Evolutionary conservation across 2,113 vertebrate genomes (phyloP).

Genomic region (Thinocorus orbignyianus): DNA sequence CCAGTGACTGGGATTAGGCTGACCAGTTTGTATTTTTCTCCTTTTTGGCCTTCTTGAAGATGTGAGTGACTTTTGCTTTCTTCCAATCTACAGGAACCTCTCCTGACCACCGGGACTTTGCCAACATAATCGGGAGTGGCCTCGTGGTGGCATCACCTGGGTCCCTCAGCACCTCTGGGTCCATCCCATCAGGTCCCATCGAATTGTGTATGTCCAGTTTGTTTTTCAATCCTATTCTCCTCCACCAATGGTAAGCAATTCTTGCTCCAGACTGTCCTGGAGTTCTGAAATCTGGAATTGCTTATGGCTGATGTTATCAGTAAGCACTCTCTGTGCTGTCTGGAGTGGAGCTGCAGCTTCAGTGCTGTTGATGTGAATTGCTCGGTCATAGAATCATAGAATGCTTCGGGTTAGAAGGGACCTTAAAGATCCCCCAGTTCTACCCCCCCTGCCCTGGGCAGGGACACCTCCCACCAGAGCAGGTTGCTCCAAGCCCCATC

Average conservation of each 20-base stretch:
- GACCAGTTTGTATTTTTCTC: background rate
- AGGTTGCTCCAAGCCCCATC: too few relatives aligned
- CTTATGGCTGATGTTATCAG: background rate
- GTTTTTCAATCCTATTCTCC: background rate
- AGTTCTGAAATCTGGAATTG: background rate
- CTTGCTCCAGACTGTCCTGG: background rate
- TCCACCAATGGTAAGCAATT: accelerated
- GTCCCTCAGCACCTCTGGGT: background rate
- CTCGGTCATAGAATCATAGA: too few relatives aligned
- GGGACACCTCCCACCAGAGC: too few relatives aligned
- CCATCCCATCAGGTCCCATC: background rate
- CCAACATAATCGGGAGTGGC: background rate
- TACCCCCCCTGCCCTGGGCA: too few relatives aligned
- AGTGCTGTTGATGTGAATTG: background rate
- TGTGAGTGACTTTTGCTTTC: background rate
- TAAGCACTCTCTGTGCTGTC: background rate
- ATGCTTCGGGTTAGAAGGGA: too few relatives aligned
- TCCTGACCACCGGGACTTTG: background rate
- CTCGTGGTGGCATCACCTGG: background rate
- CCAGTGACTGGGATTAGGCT: background rate
- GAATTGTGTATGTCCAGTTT: background rate
- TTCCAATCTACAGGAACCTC: background rate
- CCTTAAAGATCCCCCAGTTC: too few relatives aligned
- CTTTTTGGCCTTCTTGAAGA: background rate
- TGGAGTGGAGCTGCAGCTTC: background rate